Evolutionary conservation across 2,888 invertebrate genomes (phyloP), one percentile per base, ranked within the genome.

Genomic region (Mythimna pallens): DNA sequence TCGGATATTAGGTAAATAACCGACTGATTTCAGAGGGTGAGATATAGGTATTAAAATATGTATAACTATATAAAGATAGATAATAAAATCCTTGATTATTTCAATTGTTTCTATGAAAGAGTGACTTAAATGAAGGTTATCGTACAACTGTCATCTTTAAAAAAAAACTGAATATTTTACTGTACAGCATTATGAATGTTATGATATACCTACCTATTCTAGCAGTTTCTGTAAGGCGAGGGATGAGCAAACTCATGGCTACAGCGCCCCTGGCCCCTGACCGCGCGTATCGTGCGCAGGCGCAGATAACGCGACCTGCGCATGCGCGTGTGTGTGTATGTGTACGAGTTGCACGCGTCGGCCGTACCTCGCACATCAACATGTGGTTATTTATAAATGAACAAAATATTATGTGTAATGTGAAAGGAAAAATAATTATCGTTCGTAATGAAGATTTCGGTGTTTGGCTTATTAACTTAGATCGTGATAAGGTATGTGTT

Each of bases 191-290:
- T 43, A 43, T 12, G 10, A 36, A 4, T 30, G 2, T 7, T 54
- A 54, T 30, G 14, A 30, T 30, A 43, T 17, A 43, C 5, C 2
- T 43, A n/a, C 10, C 40, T 14, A 34, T 57, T 75, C 7, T 47
- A 66, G 40, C 12, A 30, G 34, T 22, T 59, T 59, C 22, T 68
- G 58, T 62, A 66, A 74, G 77, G 75, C 76, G 79, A 71, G 78
- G 47, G 70, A 75, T 72, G 70, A 69, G 69, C 61, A 25, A 52
- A 77, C 75, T 81, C 73, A 82, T 68, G 79, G 82, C 34, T 82
- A 74, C 64, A 63, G 78, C 82, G 86, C 87, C 89, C 84, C 86
- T 87, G 90, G 86, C 89, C 89, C 73, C 75, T 86, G 89, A 73
- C 83, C 84, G 82, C 81, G 52, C 76, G 80, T 86, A 88, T 89